phyloP scores from a whole-genome alignment of 2,113 vertebrate species.

The Pimephales promelas region DNA sequence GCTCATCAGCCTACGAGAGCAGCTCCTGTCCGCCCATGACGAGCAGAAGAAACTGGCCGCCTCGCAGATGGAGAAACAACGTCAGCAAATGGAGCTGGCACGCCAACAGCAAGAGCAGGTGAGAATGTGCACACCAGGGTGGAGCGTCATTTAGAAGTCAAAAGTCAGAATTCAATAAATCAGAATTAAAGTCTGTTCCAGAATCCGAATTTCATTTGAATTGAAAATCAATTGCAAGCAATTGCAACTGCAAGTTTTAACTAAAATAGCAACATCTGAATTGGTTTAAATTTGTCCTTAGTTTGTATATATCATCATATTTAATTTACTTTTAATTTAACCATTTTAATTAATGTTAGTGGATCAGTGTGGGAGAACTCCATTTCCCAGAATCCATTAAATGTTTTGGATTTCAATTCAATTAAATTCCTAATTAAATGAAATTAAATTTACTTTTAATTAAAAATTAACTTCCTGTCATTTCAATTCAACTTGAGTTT shows the following conservation, averaged over 20 bases:
- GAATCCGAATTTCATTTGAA: not conserved
- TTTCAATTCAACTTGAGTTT: not conserved
- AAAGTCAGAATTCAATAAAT: not conserved
- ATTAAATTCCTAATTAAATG: not conserved
- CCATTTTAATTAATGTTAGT: not conserved
- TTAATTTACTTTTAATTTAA: not conserved
- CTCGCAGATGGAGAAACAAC: slow-evolving; percentile 98
- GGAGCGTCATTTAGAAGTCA: too few relatives aligned
- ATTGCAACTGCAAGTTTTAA: not conserved
- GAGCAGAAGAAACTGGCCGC: slow-evolving; percentile 99
- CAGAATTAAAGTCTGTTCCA: not conserved
- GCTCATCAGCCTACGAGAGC: slow-evolving; percentile 97
- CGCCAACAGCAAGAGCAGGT: slow-evolving; percentile 99
- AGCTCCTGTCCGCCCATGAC: slow-evolving; percentile 95
- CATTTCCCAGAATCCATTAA: not conserved
- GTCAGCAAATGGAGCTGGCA: slow-evolving; percentile 99
- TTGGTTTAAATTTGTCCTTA: not conserved
- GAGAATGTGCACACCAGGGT: slow-evolving; percentile 59
- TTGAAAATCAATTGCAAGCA: not conserved
- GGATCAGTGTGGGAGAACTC: not conserved
- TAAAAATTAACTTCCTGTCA: too few relatives aligned
- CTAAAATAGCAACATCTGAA: not conserved
- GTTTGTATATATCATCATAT: not conserved
- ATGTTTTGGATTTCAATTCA: not conserved
- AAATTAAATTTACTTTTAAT: too few relatives aligned